Base-by-base conservation (phyloP, 1,140 invertebrate species). In the Amyelois transitella region DNA sequence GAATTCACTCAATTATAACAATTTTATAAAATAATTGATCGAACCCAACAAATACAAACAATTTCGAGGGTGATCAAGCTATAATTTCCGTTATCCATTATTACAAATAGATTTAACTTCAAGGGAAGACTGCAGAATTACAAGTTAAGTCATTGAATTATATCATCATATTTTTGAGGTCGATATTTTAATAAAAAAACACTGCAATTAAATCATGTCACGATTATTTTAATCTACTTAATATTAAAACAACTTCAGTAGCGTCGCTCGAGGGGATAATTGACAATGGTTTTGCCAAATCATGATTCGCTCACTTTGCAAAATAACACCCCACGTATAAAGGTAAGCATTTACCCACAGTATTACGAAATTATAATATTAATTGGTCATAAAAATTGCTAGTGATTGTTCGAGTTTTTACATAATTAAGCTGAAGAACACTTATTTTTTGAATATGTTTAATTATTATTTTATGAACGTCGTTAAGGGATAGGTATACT, bases 261-360 rank as follows among this genome's bases (percentile, higher is more conserved):
- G 45, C 32, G 10, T 1, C 8, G 56, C 56, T 51, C 43, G 14
- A n/a, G 44, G 52, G 57, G 51, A 51, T 25, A 56, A 59, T 54
- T 53, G 49, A 51, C 38, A 51, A 62, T 54, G 60, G 32, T 14
- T 38, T 38, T 14, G 12, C 32, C 6, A 38, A 38, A 38, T 14
- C n/a, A 38, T 38, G 32, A 14, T 8, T 38, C n/a, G 32, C 32
- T 4, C n/a, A 38, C 12, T 14, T 2, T 14, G n/a, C 32, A 38
- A 38, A n/a, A 24, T 24, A 24, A 24, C n/a, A n/a, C n/a, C n/a
- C n/a, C n/a, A n/a, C n/a, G n/a, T n/a, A n/a, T n/a, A n/a, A n/a
- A n/a, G n/a, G n/a, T n/a, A n/a, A n/a, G n/a, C n/a, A n/a, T n/a
- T 28, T 28, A 28, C 25, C 25, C 25, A 28, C 25, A 12, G 25